Conservation (phyloP, 2,888 invertebrate species). For the Melieria crassipennis region DNA sequence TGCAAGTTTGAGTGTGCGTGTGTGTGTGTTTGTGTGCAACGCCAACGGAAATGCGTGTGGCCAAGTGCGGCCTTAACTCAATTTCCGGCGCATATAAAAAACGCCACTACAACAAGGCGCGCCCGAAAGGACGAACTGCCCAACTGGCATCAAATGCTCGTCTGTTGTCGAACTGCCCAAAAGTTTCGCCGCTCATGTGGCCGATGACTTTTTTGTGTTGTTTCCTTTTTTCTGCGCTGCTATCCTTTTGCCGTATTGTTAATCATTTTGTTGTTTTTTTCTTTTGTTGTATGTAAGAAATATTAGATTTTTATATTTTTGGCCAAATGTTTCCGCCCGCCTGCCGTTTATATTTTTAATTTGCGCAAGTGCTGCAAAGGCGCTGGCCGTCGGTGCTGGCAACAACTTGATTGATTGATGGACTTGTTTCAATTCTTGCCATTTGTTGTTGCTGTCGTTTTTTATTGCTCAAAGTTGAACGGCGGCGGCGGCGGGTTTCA, state of each 20-base stretch:
- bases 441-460: neutral
- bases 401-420: conserved; percentile 38
- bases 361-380: no score
- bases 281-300: conserved; percentile 23
- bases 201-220: no score
- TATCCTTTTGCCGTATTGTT: no score
- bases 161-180: no score
- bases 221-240: no score
- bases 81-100: conserved; percentile 27
- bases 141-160: no score
- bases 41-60: conserved; percentile 21
- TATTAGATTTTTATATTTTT: conserved; percentile 29
- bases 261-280: no score
- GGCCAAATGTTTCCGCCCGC: conserved; percentile 3
- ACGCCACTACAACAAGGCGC: neutral
- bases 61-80: conserved; percentile 29
- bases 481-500: neutral
- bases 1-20: no score
- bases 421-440: no score
- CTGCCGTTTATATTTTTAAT: neutral
- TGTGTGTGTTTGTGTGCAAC: no score
- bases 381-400: neutral
- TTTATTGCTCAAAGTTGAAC: conserved; percentile 7
- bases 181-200: no score
- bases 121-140: neutral